Evolutionary conservation across 2,888 invertebrate genomes (phyloP).

Genomic region (Lumbricus terrestris): DNA sequence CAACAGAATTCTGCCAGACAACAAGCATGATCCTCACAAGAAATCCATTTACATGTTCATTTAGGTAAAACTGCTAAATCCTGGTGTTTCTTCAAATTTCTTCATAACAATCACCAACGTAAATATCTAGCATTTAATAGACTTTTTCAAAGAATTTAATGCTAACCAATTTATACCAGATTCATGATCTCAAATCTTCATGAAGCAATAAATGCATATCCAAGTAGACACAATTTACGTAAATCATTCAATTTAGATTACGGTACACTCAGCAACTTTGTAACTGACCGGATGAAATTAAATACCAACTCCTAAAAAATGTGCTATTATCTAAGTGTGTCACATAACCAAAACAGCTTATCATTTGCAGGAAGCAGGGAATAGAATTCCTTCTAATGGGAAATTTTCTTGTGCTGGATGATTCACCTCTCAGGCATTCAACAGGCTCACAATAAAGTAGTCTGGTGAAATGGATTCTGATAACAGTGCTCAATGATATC

Average conservation of each 20-base stretch:
- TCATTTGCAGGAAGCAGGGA: background rate
- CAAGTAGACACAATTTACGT: background rate
- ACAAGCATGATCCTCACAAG: too few relatives aligned
- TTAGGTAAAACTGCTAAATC: too few relatives aligned
- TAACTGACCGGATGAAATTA: too few relatives aligned
- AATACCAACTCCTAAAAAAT: background rate
- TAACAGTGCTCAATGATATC: background rate
- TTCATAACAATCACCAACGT: too few relatives aligned
- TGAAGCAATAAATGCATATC: background rate
- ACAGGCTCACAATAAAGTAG: background rate
- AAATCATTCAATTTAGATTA: conserved; percentile 3
- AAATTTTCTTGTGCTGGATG: background rate
- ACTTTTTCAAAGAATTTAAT: background rate
- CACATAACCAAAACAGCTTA: conserved; percentile 3
- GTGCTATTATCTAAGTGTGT: background rate
- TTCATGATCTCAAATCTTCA: background rate
- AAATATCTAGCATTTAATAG: too few relatives aligned
- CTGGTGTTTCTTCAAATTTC: too few relatives aligned
- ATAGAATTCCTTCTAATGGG: background rate
- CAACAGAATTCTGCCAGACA: background rate
- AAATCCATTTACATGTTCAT: too few relatives aligned
- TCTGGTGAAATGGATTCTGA: background rate
- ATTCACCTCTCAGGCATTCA: background rate
- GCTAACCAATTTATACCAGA: background rate
- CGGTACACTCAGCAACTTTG: background rate